These are phyloP conservation scores for Geococcyx californianus DNA, from an alignment of 2,113 vertebrate genomes.

Conservation along the genomic window DNA sequence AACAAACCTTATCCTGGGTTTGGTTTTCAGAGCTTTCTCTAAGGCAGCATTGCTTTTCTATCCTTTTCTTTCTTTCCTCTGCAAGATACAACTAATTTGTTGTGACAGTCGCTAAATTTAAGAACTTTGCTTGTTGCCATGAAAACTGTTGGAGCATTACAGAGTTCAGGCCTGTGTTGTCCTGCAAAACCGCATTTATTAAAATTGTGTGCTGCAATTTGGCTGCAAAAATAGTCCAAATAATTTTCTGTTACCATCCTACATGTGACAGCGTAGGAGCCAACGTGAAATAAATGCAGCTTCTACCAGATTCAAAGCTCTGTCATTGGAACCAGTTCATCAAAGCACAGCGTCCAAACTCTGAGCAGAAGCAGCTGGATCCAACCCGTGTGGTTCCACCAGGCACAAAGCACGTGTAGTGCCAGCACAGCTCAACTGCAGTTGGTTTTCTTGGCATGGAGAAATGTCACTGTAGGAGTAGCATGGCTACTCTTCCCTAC, in stretches of 20 bases:
- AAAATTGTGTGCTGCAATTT: neutral
- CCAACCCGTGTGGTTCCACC: neutral
- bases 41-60: neutral
- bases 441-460: neutral
- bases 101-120: neutral
- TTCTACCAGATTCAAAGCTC: neutral
- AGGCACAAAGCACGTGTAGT: neutral
- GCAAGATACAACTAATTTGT: neutral
- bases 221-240: neutral
- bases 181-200: neutral
- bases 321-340: neutral
- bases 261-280: neutral
- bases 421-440: neutral
- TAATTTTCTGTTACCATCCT: neutral
- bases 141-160: neutral
- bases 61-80: neutral
- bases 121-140: conserved; percentile 17
- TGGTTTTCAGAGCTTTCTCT: neutral
- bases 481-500: neutral
- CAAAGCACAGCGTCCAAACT: neutral
- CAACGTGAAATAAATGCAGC: neutral
- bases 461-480: conserved; percentile 26
- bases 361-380: neutral
- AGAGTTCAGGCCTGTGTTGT: neutral
- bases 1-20: neutral